phyloP scores from a whole-genome alignment of 2,113 vertebrate genomes.

The Erinaceus europaeus region DNA sequence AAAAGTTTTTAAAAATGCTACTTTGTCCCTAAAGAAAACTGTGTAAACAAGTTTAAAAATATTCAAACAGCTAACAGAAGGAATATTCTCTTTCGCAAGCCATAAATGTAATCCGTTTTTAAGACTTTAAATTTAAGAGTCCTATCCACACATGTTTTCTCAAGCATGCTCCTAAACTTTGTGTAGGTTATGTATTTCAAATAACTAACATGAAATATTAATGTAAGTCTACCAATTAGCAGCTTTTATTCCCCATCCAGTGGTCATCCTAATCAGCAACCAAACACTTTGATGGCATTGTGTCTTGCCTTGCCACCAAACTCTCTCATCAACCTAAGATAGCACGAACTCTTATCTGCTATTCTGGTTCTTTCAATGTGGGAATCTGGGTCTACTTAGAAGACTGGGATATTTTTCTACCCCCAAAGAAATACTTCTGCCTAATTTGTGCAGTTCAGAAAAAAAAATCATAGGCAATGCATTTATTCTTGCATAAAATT shows the following conservation, averaged over 20 bases:
- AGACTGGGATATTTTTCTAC: constrained; percentile 16
- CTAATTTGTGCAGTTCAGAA: neutral
- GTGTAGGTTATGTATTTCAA: neutral
- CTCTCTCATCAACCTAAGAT: neutral
- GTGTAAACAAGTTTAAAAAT: neutral
- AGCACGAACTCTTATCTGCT: neutral
- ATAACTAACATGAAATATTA: neutral
- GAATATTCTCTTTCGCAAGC: neutral
- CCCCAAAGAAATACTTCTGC: neutral
- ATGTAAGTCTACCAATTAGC: neutral
- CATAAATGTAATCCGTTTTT: neutral
- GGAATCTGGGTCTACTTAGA: neutral
- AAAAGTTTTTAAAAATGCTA: neutral
- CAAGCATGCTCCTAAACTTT: neutral
- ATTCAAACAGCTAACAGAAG: neutral
- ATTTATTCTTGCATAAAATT: neutral
- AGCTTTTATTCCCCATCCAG: neutral
- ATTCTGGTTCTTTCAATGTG: constrained; percentile 42
- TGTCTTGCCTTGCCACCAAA: neutral
- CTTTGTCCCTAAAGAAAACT: neutral
- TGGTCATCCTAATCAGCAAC: neutral
- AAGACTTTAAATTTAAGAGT: constrained; percentile 1
- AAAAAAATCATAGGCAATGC: constrained; percentile 14
- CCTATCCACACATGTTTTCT: neutral
- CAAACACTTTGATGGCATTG: neutral